Base-by-base conservation (phyloP, 1,140 invertebrate genomes). In the Drosophila tsacasi region DNA sequence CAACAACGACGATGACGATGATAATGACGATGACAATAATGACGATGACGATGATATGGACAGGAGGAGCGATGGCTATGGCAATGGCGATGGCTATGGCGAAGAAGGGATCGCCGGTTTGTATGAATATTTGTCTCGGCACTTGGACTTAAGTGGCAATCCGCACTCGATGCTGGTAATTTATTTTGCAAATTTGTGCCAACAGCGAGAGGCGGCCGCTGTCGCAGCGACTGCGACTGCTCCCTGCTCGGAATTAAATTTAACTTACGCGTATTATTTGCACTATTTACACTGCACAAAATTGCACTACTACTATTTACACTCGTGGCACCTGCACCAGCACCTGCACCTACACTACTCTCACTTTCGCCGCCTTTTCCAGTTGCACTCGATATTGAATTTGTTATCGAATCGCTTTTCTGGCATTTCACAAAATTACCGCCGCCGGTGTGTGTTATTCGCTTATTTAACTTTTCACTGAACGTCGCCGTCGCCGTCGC, bases 261-360 rank as follows among this genome's bases (percentile, higher is more conserved):
- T 83, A 87, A 87, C 84, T 87, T 75, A 75, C 72, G 58, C 72
- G 72, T 75, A 75, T 75, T 89, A 87, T 87, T 91, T 91, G 79
- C 86, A 90, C 86, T 90, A 91, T 91, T 79, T 91, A 91, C 89
- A 91, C 89, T 91, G 84, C 63, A 77, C 76, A 83, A 89, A 89
- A 89, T 69, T 69, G 69, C 65, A 63, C 40, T 39, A 47, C 40
- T 63, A 54, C 60, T 91, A 90, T 89, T 72, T 81, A 85, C 85
- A 89, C 37, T 57, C 2, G 21, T 21, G 10, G 35, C 49, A 30
- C 37, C 30, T 30, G n/a, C n/a, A n/a, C 37, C 30, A 9, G n/a
- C n/a, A n/a, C n/a, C 57, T 35, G 23, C 50, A 15, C 37, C 49
- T n/a, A 40, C 59, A 69, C 65, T 32, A 27, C 50, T 59, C 35